Conservation (phyloP, 2,797 vertebrate genomes). For the Microctenopoma steveboyesi region DNA sequence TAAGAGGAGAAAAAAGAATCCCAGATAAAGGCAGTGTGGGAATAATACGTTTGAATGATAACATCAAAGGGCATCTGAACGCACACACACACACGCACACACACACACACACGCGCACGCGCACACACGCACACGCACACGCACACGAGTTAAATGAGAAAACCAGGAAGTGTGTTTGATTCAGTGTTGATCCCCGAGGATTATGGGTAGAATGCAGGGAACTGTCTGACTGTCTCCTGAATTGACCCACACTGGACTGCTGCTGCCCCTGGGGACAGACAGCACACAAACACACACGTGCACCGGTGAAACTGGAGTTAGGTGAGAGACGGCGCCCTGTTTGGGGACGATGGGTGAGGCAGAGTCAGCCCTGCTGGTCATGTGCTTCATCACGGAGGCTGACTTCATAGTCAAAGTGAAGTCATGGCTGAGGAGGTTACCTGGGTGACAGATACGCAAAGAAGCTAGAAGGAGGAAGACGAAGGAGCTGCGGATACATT, state of each 20-base stretch:
- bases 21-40: constrained; percentile 41
- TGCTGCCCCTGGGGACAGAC: constrained; percentile 26
- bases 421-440: constrained; percentile 62
- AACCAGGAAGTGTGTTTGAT: constrained; percentile 71
- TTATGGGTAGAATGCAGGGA: constrained; percentile 72
- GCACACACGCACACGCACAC: constrained; percentile 21
- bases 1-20: constrained; percentile 31
- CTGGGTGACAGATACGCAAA: constrained; percentile 1
- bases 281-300: constrained; percentile 17
- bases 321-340: constrained; percentile 33
- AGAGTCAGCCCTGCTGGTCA: constrained; percentile 25
- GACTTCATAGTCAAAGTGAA: constrained; percentile 81
- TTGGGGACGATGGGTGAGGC: constrained; percentile 56
- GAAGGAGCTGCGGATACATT: background rate
- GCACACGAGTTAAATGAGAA: constrained; percentile 45
- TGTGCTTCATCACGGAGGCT: constrained; percentile 78
- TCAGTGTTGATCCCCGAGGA: constrained; percentile 74
- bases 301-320: constrained; percentile 37
- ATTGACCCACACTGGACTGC: constrained; percentile 51
- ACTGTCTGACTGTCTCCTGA: constrained; percentile 67
- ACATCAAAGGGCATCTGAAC: constrained; percentile 57
- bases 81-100: constrained; percentile 9
- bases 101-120: constrained; percentile 1
- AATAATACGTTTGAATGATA: constrained; percentile 60
- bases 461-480: constrained; percentile 11